phyloP scores from a whole-genome alignment of 2,888 invertebrate genomes.

The Harmothoe impar region DNA sequence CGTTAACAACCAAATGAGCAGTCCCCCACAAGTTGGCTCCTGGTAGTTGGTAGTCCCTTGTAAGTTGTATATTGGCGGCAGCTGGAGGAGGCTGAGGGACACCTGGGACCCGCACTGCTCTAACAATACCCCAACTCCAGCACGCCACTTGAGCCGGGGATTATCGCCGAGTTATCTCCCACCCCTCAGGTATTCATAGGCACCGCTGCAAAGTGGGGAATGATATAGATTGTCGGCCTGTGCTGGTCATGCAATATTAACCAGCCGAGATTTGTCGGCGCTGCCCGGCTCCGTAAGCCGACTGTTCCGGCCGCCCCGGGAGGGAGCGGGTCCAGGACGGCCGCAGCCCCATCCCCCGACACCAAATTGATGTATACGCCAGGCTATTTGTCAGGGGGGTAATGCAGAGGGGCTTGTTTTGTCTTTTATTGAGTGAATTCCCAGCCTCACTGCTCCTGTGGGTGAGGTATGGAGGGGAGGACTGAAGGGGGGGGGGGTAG shows the following conservation, averaged over 20 bases:
- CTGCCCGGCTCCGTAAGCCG: background rate
- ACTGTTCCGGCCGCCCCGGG: background rate
- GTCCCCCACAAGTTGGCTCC: no score
- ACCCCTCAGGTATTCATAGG: constrained; percentile 1
- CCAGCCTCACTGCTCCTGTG: background rate
- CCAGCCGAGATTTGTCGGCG: background rate
- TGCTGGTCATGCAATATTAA: constrained; percentile 24
- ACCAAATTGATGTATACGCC: background rate
- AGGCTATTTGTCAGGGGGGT: background rate
- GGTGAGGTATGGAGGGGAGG: background rate
- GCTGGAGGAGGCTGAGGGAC: no score
- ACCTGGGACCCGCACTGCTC: no score
- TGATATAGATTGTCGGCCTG: constrained; percentile 9
- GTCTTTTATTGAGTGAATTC: constrained; percentile 17
- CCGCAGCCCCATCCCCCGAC: background rate
- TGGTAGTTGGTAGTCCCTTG: no score
- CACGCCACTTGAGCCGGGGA: no score
- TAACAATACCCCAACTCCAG: no score
- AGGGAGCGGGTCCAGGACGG: background rate
- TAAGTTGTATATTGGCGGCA: no score
- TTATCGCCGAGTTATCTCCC: no score
- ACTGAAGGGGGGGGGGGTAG: background rate
- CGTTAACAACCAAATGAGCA: no score
- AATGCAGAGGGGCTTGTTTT: background rate
- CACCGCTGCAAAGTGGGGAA: background rate